Percentiles rank a stretch among this genome's conserved stretches.
phyloP scores from a whole-genome alignment of 1,140 invertebrate genomes.

The Catajapyx aquilonaris region DNA sequence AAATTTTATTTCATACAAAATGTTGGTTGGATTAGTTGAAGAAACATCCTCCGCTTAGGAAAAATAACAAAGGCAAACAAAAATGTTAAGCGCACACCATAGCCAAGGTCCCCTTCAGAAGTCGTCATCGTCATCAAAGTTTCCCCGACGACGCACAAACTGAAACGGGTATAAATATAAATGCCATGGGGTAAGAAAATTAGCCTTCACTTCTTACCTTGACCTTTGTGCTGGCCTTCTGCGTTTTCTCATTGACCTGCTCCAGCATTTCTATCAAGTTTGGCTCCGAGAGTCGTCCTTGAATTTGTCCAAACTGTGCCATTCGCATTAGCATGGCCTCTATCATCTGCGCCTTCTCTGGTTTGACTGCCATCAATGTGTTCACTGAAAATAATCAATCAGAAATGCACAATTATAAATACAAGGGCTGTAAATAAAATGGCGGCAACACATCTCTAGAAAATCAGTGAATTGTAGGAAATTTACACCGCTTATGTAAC shows the following conservation, averaged over 20 bases:
- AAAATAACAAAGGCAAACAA: too few relatives aligned
- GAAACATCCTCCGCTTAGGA: too few relatives aligned
- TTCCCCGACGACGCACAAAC: conserved; percentile 23
- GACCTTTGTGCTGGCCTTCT: conserved; percentile 23
- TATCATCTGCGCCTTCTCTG: conserved; percentile 33
- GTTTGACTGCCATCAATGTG: conserved; percentile 34
- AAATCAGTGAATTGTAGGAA: too few relatives aligned
- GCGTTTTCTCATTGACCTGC: conserved; percentile 24
- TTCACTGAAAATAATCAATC: conserved; percentile 22
- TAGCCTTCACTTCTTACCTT: conserved; percentile 22
- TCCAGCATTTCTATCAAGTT: conserved; percentile 26
- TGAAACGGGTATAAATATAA: conserved; percentile 16
- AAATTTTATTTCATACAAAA: too few relatives aligned
- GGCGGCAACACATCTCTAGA: too few relatives aligned
- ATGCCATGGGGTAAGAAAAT: too few relatives aligned
- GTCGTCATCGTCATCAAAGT: conserved; percentile 23
- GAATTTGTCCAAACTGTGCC: conserved; percentile 25
- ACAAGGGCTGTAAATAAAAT: too few relatives aligned
- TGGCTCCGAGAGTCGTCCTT: conserved; percentile 23
- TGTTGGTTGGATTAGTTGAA: too few relatives aligned
- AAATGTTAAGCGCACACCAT: too few relatives aligned
- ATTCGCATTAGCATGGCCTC: conserved; percentile 34
- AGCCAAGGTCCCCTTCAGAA: too few relatives aligned
- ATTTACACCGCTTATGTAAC: too few relatives aligned
- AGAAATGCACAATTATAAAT: background rate